Conservation (phyloP, 92 coral and sea anemone species). For the Palythoa caribaeorum region DNA sequence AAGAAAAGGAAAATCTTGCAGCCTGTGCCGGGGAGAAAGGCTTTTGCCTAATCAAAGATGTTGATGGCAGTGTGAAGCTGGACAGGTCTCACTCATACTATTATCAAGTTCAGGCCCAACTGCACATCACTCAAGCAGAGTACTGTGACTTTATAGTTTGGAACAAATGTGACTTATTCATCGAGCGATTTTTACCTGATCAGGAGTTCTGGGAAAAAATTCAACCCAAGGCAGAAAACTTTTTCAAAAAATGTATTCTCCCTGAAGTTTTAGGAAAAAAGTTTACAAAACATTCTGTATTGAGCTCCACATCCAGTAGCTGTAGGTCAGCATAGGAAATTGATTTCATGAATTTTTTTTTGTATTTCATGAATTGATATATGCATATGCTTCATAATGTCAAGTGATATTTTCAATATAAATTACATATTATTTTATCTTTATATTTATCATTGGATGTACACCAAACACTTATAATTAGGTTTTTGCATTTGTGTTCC, state of each 20-base stretch:
- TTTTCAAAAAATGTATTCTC: not conserved
- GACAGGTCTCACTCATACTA: slow-evolving; percentile 45
- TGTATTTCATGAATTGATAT: no score
- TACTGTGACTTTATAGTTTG: not conserved
- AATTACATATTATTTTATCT: no score
- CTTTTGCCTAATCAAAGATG: slow-evolving; percentile 21
- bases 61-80: slow-evolving; percentile 22
- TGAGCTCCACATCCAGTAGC: not conserved
- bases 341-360: not conserved
- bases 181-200: not conserved
- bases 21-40: slow-evolving; percentile 45
- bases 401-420: no score
- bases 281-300: slow-evolving; percentile 1
- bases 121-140: not conserved
- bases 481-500: not conserved
- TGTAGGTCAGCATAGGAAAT: not conserved
- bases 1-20: slow-evolving; percentile 49
- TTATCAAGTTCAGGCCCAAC: slow-evolving; percentile 29
- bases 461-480: not conserved
- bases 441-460: no score
- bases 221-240: not conserved
- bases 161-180: not conserved
- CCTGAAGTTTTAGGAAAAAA: not conserved
- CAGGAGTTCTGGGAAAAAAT: not conserved
- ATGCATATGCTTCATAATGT: no score